Base-by-base conservation (phyloP, 2,797 vertebrate genomes). In the Hydrolagus colliei region DNA sequence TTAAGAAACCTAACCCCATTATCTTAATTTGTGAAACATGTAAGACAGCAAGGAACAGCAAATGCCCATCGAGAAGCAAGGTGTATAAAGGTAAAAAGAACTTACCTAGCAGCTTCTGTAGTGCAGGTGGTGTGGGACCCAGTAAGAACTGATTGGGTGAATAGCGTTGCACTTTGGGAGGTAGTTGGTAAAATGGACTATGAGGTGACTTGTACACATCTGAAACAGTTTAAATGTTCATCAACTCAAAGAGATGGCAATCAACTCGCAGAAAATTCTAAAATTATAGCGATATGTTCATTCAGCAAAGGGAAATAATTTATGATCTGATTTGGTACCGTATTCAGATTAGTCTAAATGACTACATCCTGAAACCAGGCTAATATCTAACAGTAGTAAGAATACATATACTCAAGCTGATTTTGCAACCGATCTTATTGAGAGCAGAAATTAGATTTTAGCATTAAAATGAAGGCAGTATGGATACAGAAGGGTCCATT, bases 131-230 rank as follows among this genome's bases (percentile, higher is more conserved):
- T 88, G 96, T 96, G 9, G 95, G 94, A 67, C 96, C 92, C 90
- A 96, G 92, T 91, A 98, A 93, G 90, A 98, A 93, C 88, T 97
- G 97, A 92, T 94, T 95, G 2, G 97, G 92, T 61, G 96, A 93
- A 91, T 96, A 98, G 93, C 97, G 95, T 90, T 97, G 97, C 89
- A 96, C 95, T 93, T 97, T 97, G 72, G 97, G 97, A 98, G 98
- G 98, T 97, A 98, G 97, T 94, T 97, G 97, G 92, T 97, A 98
- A 91, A 95, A 97, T 7, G 97, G 95, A 90, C 96, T 98, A 89
- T 96, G 96, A 95, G 98, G 95, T 93, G 96, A 95, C 93, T 95
- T 94, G 94, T 96, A 97, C 71, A 94, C 93, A 93, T 98, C 98
- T 99, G 86, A 4, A 90, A 12, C 27, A 73, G 0, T 72, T 72